phyloP scores from a whole-genome alignment of 2,113 vertebrate species.

The Caranx melampygus region DNA sequence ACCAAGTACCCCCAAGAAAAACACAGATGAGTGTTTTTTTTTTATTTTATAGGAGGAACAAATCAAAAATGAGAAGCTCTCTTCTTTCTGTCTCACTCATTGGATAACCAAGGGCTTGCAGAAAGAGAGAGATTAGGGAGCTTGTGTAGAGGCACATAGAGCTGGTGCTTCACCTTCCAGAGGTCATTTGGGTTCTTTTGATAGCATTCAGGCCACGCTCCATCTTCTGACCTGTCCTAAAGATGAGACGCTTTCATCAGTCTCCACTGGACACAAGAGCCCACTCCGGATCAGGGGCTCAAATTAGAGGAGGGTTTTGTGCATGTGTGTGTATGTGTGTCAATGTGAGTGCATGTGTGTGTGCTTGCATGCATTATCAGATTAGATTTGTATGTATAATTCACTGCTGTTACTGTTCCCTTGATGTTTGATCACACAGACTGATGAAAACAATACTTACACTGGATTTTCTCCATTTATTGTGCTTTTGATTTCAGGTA shows the following conservation, averaged over 20 bases:
- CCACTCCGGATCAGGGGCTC: slow-evolving; percentile 77
- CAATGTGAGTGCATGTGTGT: slow-evolving; percentile 22
- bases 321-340: slow-evolving; percentile 33
- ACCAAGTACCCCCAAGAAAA: slow-evolving; percentile 36
- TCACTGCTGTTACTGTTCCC: slow-evolving; percentile 58
- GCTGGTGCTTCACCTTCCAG: slow-evolving; percentile 65
- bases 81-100: slow-evolving; percentile 59
- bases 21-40: slow-evolving; percentile 10
- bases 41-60: slow-evolving; percentile 9
- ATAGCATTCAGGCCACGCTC: slow-evolving; percentile 67
- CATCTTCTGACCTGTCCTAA: slow-evolving; percentile 73
- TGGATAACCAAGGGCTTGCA: slow-evolving; percentile 76
- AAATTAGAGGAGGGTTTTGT: slow-evolving; percentile 70
- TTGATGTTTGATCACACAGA: slow-evolving; percentile 67
- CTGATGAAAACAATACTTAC: slow-evolving; percentile 34
- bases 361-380: not conserved
- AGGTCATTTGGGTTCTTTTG: slow-evolving; percentile 79
- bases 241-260: slow-evolving; percentile 84
- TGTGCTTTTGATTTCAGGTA: slow-evolving; percentile 10
- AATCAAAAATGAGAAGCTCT: slow-evolving; percentile 51
- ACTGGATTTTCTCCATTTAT: slow-evolving; percentile 31
- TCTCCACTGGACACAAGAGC: slow-evolving; percentile 74
- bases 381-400: slow-evolving; percentile 62
- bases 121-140: slow-evolving; percentile 82
- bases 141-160: slow-evolving; percentile 65